Conservation (phyloP, 2,888 invertebrate species). For the Habrosyne pyritoides region DNA sequence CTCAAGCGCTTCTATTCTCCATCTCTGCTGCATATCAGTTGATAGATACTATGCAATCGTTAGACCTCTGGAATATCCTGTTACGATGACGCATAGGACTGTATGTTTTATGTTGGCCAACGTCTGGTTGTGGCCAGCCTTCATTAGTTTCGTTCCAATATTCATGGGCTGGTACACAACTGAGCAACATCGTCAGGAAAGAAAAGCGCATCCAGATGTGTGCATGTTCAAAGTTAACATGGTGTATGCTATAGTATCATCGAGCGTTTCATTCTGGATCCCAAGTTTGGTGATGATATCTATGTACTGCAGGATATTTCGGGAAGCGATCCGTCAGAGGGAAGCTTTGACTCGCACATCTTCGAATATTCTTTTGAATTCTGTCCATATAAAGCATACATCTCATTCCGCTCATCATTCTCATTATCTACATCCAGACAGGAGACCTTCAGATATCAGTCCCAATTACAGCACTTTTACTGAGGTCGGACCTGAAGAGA, state of each 20-base stretch:
- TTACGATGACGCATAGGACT: slow-evolving; percentile 93
- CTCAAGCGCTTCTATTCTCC: slow-evolving; percentile 95
- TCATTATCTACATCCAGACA: slow-evolving; percentile 74
- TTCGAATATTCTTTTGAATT: slow-evolving; percentile 92
- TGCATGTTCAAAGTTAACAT: slow-evolving; percentile 94
- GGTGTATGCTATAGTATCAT: slow-evolving; percentile 94
- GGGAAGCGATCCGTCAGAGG: slow-evolving; percentile 92
- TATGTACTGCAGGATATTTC: slow-evolving; percentile 93
- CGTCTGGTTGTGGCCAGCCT: slow-evolving; percentile 96
- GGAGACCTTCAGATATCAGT: slow-evolving; percentile 76
- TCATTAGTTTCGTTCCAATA: slow-evolving; percentile 97
- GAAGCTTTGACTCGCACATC: slow-evolving; percentile 93
- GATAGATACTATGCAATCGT: slow-evolving; percentile 97
- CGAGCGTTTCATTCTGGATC: slow-evolving; percentile 96
- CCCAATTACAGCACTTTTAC: slow-evolving; percentile 80
- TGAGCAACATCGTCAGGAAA: slow-evolving; percentile 87
- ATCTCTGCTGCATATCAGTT: slow-evolving; percentile 96
- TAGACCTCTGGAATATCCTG: slow-evolving; percentile 94
- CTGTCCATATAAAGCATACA: slow-evolving; percentile 91
- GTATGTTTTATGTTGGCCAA: slow-evolving; percentile 92
- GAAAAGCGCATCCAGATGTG: slow-evolving; percentile 86
- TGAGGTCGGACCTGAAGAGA: slow-evolving; percentile 76
- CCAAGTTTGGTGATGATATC: slow-evolving; percentile 96
- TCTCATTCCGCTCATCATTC: slow-evolving; percentile 88
- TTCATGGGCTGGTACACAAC: slow-evolving; percentile 98